Evolutionary conservation across 2,888 invertebrate genomes (phyloP).

Genomic region (Celastrina argiolus): DNA sequence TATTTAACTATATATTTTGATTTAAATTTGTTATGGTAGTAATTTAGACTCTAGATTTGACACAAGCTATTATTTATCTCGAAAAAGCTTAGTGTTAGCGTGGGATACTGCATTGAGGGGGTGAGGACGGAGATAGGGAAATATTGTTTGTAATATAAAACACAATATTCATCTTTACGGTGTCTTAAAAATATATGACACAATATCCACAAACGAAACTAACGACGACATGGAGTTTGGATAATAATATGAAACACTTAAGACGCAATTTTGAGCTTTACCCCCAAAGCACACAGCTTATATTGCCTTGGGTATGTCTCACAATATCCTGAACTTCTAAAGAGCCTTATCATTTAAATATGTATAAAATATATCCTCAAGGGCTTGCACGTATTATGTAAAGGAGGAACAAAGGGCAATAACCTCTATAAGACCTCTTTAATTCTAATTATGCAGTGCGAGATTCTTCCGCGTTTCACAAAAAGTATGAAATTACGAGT

Average conservation of each 20-base stretch:
- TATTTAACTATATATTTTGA: too few species aligned
- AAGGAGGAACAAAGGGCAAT: conserved; percentile 6
- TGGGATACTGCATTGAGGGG: too few species aligned
- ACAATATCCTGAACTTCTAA: neutral
- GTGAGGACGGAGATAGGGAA: too few species aligned
- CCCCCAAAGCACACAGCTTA: neutral
- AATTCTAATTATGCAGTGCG: neutral
- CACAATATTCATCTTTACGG: too few species aligned
- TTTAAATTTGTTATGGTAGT: too few species aligned
- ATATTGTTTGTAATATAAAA: too few species aligned
- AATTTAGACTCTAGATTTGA: too few species aligned
- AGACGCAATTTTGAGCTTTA: neutral
- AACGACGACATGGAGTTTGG: neutral
- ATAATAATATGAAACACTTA: neutral
- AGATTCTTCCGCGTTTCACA: neutral
- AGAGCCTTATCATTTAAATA: conserved; percentile 14
- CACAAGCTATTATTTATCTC: too few species aligned
- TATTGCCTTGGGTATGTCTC: neutral
- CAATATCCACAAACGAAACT: neutral
- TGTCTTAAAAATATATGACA: neutral
- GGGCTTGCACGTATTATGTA: conserved; percentile 1
- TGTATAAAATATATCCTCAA: conserved; percentile 8
- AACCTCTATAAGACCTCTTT: neutral
- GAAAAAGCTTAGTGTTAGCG: too few species aligned
- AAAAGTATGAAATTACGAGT: too few species aligned